phyloP scores from a whole-genome alignment of 2,797 vertebrate species.

The Falco columbarius region DNA sequence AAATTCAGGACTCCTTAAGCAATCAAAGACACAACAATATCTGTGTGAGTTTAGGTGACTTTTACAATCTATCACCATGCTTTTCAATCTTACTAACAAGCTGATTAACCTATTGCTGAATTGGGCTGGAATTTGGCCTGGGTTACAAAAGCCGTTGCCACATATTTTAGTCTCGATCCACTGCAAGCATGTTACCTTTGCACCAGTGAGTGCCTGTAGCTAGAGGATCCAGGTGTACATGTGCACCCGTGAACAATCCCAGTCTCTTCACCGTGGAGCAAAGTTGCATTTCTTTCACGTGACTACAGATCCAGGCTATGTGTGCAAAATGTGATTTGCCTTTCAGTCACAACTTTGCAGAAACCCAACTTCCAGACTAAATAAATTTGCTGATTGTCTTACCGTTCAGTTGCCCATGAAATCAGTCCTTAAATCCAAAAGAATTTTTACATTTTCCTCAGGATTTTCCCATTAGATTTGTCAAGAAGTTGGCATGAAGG shows the following conservation, averaged over 20 bases:
- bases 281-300: neutral
- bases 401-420: neutral
- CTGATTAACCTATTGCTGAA: neutral
- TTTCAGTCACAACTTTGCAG: neutral
- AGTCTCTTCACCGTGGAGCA: neutral
- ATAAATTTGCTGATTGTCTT: neutral
- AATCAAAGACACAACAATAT: constrained; percentile 59
- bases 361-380: neutral
- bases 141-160: neutral
- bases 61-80: neutral
- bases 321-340: neutral
- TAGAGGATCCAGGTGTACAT: neutral
- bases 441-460: neutral
- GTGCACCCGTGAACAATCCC: neutral
- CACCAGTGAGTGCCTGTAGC: neutral
- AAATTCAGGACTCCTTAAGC: neutral
- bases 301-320: neutral
- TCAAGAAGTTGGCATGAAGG: neutral
- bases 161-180: neutral
- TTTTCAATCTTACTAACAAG: neutral
- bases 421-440: neutral
- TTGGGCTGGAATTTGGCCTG: neutral
- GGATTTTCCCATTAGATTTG: neutral
- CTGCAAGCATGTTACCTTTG: neutral
- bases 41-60: neutral